Conservation (phyloP, 2,888 invertebrate genomes). For the Palloptera scutellata region DNA sequence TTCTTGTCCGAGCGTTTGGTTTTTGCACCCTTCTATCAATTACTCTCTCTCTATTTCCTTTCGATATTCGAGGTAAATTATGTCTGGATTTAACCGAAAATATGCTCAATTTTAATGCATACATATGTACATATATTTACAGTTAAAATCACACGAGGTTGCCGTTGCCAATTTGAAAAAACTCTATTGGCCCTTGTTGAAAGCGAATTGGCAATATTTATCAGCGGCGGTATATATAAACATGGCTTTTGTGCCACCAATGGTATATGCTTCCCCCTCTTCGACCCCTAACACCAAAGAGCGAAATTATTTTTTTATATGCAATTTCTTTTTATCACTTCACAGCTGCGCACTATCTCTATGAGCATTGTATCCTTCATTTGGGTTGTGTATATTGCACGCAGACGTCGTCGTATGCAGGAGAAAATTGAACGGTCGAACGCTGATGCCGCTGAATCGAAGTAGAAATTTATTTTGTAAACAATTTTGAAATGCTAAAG, state of each 20-base stretch:
- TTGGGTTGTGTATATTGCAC: conserved; percentile 80
- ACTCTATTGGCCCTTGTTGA: conserved; percentile 73
- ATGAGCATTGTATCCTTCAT: conserved; percentile 80
- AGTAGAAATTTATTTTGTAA: no score
- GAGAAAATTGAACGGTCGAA: conserved; percentile 39
- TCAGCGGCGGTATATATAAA: conserved; percentile 79
- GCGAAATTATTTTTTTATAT: conserved; percentile 1
- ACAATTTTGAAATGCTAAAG: no score
- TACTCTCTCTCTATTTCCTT: conserved; percentile 76
- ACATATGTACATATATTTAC: conserved; percentile 29
- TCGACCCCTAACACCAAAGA: conserved; percentile 5
- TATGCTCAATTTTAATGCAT: background rate
- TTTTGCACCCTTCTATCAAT: conserved; percentile 77
- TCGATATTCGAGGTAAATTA: conserved; percentile 73
- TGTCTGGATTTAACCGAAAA: background rate
- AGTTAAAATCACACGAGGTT: conserved; percentile 74
- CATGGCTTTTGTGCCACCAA: conserved; percentile 77
- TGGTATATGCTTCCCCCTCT: conserved; percentile 66
- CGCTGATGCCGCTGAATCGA: no score
- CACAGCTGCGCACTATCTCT: conserved; percentile 76
- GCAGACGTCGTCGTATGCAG: conserved; percentile 69
- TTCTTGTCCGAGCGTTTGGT: conserved; percentile 76
- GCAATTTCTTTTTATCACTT: conserved; percentile 21
- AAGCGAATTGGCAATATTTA: conserved; percentile 80
- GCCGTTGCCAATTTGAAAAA: conserved; percentile 72